Evolutionary conservation across 2,888 invertebrate species (phyloP), one percentile per base, ranked within the genome.

Genomic region (Pseudanteris insignis): DNA sequence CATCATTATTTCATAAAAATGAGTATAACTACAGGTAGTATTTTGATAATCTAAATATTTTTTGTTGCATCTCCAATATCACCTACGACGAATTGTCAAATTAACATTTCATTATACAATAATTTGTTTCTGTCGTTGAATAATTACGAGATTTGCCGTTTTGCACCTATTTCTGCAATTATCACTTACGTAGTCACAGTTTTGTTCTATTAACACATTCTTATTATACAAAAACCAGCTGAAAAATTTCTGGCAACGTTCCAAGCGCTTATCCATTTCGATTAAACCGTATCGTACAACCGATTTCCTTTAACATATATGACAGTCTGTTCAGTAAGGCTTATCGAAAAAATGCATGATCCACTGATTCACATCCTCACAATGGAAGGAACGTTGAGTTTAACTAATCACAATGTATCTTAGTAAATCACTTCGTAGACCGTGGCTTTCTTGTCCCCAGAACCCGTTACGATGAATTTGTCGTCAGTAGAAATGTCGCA

Each of bases 401-500:
- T 29, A 34, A 29, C 13, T 30, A 25, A 50, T 48, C 57, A 58
- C 55, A 50, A 29, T 32, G 26, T 61, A 44, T 67, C 50, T 62
- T 84, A 92, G 83, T 92, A 94, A 81, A 92, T 88, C 75, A 97
- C 96, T 87, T 96, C 95, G 82, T 97, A 97, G 67, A 97, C 90
- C 43, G 96, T 96, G 69, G 96, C 96, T 81, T 96, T 96, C 83
- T 96, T 96, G 82, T 98, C 97, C 53, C 97, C 97, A 29, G 96
- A 96, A 64, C 97, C 97, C 36, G 97, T 97, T 73, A 97, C 95
- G 75, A 97, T 95, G 83, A 92, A 96, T 82, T 96, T 96, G 84
- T 98, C 97, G 82, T 98, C 97, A 61, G 91, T 88, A 65, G 96
- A 95, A 82, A 97, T 95, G 86, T 97, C 97, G 86, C 97, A 98